phyloP scores from a whole-genome alignment of 2,797 vertebrate species.

The Enteromius argenteus region DNA sequence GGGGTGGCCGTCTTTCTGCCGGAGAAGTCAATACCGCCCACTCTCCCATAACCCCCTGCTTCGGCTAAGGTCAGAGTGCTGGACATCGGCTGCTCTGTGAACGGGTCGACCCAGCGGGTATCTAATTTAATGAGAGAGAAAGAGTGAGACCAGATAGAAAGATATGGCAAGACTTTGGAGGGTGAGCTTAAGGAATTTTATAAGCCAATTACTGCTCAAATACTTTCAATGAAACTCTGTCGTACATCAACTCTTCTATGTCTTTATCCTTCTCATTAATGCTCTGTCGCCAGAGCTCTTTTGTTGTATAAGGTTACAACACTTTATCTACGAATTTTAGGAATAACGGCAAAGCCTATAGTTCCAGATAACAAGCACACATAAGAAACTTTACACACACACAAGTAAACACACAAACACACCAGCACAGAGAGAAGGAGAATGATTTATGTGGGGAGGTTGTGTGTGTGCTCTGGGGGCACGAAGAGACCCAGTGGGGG shows the following conservation, averaged over 20 bases:
- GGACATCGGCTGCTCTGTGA: slow-evolving; percentile 48
- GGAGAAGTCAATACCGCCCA: slow-evolving; percentile 52
- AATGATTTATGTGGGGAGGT: slow-evolving; percentile 53
- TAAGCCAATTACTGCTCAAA: slow-evolving; percentile 46
- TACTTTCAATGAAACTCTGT: slow-evolving; percentile 31
- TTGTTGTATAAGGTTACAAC: not conserved
- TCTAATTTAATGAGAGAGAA: slow-evolving; percentile 64
- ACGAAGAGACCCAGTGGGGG: slow-evolving; percentile 44
- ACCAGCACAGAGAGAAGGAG: slow-evolving; percentile 15
- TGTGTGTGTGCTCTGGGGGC: slow-evolving; percentile 50
- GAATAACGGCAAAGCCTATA: not conserved
- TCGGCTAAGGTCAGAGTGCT: slow-evolving; percentile 57
- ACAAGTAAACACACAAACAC: slow-evolving; percentile 35
- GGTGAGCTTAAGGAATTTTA: slow-evolving; percentile 36
- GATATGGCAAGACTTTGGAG: slow-evolving; percentile 38
- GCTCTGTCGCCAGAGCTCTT: not conserved
- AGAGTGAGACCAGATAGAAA: slow-evolving; percentile 44
- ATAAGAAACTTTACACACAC: not conserved
- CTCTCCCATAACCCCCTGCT: slow-evolving; percentile 61
- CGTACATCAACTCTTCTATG: not conserved
- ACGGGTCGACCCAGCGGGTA: slow-evolving; percentile 51
- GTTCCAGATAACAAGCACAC: slow-evolving; percentile 12
- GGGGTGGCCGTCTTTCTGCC: slow-evolving; percentile 33
- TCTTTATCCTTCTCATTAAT: slow-evolving; percentile 31
- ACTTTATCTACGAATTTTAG: slow-evolving; percentile 4